Conservation (phyloP, 2,113 vertebrate species). For the Passer domesticus region DNA sequence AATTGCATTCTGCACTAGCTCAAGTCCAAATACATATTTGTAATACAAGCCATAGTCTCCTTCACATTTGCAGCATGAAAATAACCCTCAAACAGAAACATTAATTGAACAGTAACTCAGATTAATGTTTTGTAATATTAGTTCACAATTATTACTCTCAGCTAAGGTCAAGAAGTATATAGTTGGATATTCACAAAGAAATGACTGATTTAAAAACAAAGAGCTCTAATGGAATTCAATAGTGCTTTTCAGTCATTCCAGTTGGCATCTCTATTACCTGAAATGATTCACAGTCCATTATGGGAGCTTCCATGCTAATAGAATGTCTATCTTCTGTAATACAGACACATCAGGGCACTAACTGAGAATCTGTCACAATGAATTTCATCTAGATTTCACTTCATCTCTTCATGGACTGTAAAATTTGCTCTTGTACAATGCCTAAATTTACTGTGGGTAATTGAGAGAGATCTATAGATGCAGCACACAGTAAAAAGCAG, state of each 20-base stretch:
- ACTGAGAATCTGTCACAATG: constrained; percentile 88
- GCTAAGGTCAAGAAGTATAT: constrained; percentile 81
- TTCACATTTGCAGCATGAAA: constrained; percentile 67
- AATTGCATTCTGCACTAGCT: constrained; percentile 28
- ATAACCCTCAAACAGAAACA: constrained; percentile 60
- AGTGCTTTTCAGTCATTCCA: constrained; percentile 84
- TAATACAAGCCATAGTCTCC: constrained; percentile 31
- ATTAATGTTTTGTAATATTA: constrained; percentile 83
- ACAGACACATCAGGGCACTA: constrained; percentile 91
- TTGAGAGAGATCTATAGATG: constrained; percentile 85
- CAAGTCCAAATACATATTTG: constrained; percentile 50
- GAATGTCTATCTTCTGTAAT: constrained; percentile 94
- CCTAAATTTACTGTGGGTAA: constrained; percentile 86
- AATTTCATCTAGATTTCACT: constrained; percentile 87
- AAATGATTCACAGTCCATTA: constrained; percentile 94
- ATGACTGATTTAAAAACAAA: constrained; percentile 93
- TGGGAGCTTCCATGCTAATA: constrained; percentile 86
- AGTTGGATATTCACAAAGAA: constrained; percentile 83
- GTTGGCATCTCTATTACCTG: constrained; percentile 93
- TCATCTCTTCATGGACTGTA: constrained; percentile 86
- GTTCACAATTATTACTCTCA: constrained; percentile 78
- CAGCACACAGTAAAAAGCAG: constrained; percentile 63
- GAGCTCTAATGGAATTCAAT: constrained; percentile 90
- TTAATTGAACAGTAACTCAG: constrained; percentile 80
- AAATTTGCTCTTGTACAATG: constrained; percentile 85